phyloP scores from a whole-genome alignment of 2,113 vertebrate species.

The Anoplopoma fimbria region DNA sequence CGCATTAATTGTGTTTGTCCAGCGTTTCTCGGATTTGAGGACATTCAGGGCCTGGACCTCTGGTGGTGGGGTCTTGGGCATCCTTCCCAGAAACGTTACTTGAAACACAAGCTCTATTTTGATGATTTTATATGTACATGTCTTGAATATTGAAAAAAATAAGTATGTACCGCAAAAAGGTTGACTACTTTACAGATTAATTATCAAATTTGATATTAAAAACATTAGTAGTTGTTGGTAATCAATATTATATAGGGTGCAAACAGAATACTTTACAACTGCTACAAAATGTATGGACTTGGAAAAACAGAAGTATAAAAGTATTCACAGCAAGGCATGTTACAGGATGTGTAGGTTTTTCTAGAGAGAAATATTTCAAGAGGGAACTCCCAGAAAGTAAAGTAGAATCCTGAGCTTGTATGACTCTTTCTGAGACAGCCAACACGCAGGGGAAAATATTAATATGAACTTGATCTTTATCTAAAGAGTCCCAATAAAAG shows the following conservation, averaged over 20 bases:
- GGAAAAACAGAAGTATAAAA: background rate
- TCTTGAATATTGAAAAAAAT: no score
- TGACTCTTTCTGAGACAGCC: background rate
- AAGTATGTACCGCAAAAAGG: no score
- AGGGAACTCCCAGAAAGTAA: slow-evolving; percentile 28
- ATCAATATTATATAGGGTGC: background rate
- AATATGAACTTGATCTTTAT: slow-evolving; percentile 54
- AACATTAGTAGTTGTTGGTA: background rate
- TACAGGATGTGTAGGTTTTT: slow-evolving; percentile 12
- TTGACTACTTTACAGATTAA: no score
- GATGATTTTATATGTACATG: no score
- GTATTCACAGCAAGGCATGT: background rate
- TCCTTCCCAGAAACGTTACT: no score
- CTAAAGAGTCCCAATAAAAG: slow-evolving; percentile 53
- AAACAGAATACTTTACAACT: background rate
- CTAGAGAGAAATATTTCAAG: background rate
- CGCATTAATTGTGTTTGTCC: no score
- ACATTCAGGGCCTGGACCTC: no score
- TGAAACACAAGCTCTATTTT: no score
- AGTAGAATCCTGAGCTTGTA: background rate
- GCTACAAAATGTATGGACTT: background rate
- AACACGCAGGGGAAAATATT: slow-evolving; percentile 19
- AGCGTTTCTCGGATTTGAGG: no score
- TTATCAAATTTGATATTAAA: background rate
- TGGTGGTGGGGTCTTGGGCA: no score